Evolutionary conservation across 2,888 invertebrate genomes (phyloP), one percentile per base, ranked within the genome.

Genomic region (Diloba caeruleocephala): DNA sequence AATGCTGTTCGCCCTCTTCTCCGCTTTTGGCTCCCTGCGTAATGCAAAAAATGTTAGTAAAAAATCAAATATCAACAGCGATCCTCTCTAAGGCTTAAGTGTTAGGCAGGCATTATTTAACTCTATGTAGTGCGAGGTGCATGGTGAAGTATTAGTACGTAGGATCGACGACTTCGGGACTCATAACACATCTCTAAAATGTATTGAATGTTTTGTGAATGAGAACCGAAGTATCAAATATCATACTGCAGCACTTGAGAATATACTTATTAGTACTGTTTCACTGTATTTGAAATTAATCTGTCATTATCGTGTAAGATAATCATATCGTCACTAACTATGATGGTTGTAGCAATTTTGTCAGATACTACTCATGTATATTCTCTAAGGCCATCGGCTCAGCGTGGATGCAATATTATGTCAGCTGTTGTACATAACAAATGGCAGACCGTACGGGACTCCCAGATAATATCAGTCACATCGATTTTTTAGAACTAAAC

Each of bases 1-100:
- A 96, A 96, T 96, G 96, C 95, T 96, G 96, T 96, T 96, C 96
- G 95, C 95, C 95, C 96, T 96, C 96, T 96, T 96, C 96, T 96
- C 96, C 96, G 92, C 93, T 87, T 96, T 96, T 96, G 96, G 96
- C 95, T 96, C 96, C 96, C 96, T 96, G 94, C 53, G 53, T 38
- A 57, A 48, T 70, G 49, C 56, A 70, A 49, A 19, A 36, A 28
- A 50, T 26, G 13, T 62, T 49, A 68, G 12, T 32, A 7, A 37
- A 33, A 34, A 29, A 33, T 64, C 51, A 41, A 38, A 39, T 78
- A 56, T 53, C 23, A n/a, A 50, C 32, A 58, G 55, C 44, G 54
- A 48, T 31, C 41, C 51, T 53, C 52, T 51, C 32, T 43, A 36
- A 45, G 45, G 50, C 51, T 59, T 67, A 59, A 49, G 39, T 42